Base-by-base conservation (phyloP, 2,797 vertebrate genomes). In the Enteromius anoplus region DNA sequence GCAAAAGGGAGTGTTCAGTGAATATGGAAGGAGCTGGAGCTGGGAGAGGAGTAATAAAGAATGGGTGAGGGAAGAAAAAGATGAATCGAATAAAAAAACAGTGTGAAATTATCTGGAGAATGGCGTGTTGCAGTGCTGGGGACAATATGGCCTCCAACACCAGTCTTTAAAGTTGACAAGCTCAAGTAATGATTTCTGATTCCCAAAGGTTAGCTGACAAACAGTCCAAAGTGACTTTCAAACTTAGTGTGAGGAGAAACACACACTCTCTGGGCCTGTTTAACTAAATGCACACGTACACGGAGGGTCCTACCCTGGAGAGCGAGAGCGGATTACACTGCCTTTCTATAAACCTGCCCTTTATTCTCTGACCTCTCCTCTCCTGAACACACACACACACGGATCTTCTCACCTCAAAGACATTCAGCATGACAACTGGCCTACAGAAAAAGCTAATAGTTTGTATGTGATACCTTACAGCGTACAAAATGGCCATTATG, bases 321-420 rank as follows among this genome's bases (percentile, higher is more conserved):
- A 88, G 79, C 9, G 60, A 64, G 84, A 85, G 84, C 82, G 81
- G 89, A 89, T 89, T 89, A 89, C 87, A 79, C 78, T 66, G 78
- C 78, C 76, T 70, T 78, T 87, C 85, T 87, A 84, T 87, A 87
- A 87, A 86, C 81, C 84, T 87, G 78, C 70, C 78, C 78, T 86
- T 88, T 88, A 81, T 89, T 85, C 85, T 85, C 85, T 88, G 89
- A 87, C 89, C 89, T 85, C 86, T 55, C 86, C 89, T 84, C 85
- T 49, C 23, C 70, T 77, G 64, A 82, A 82, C 64, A 64, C 72
- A 68, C 51, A 65, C 26, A 65, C 75, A 60, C 51, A 40, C 9
- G 6, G 32, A 78, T 81, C 34, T 42, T 32, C 81, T 87, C 78
- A 87, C 80, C 83, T 85, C 69, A 72, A 86, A 85, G 78, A 83